Evolutionary conservation across 2,888 invertebrate species (phyloP), one percentile per base, ranked within the genome.

Genomic region (Pristionchus japonicus): DNA sequence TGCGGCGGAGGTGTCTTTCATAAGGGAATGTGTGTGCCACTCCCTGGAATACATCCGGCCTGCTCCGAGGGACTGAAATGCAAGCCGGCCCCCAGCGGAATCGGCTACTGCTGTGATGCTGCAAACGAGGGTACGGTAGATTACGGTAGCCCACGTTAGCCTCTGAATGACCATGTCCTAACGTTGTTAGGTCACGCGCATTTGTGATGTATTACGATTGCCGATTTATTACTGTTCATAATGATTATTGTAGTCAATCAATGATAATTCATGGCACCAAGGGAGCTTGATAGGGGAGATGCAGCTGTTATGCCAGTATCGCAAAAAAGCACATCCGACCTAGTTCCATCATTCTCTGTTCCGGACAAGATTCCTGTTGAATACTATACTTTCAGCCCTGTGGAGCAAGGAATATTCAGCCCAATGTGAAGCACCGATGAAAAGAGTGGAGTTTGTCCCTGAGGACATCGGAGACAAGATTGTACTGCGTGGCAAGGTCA

Each of bases 21-120:
- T 27, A 85, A 57, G 34, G n/a, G 40, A 17, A 85, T 85, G 85
- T 85, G 85, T 64, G 17, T 64, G n/a, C n/a, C n/a, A n/a, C n/a
- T n/a, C n/a, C n/a, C n/a, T 3, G 7, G 31, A 2, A 85, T 20
- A 13, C 64, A 23, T n/a, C 37, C 40, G 0, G 11, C 11, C 17
- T 85, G 85, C 27, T 64, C 85, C 1, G 3, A 64, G 40, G 85
- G 61, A 23, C 31, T 37, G 15, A 40, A 9, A 11, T 85, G 85
- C 43, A n/a, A 34, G 6, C 27, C 23, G 85, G 85, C 64, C 23
- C 64, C 85, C 0, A 64, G 61, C 64, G 85, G 47, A 0, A 64
- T 85, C 64, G 85, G 85, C 13, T 64, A 64, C 64, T 85, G 85
- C 31, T 85, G 85, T 20, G 85, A 85, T 17, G 64, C 37, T 3